phyloP scores from a whole-genome alignment of 2,113 vertebrate species.

The Eptesicus fuscus region DNA sequence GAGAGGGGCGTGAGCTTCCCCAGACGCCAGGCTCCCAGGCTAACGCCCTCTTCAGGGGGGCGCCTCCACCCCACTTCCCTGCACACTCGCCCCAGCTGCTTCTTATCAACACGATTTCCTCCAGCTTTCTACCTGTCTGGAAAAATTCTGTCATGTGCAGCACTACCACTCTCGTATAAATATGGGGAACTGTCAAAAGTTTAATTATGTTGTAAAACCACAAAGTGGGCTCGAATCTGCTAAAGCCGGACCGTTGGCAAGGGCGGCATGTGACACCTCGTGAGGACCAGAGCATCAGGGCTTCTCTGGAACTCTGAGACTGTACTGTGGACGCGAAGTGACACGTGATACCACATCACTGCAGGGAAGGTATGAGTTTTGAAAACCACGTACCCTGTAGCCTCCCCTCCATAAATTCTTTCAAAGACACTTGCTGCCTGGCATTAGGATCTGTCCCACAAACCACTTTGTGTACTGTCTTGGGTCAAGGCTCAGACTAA shows the following conservation, averaged over 20 bases:
- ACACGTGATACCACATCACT: rapidly evolving
- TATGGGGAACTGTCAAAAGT: slow-evolving; percentile 43
- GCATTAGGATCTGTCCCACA: not conserved
- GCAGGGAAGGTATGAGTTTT: not conserved
- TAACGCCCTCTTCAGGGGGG: not conserved
- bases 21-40: slow-evolving; percentile 17
- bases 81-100: slow-evolving; percentile 40
- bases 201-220: slow-evolving; percentile 43
- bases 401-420: not conserved
- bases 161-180: slow-evolving; percentile 53
- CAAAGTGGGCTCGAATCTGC: not conserved
- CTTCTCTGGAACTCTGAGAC: not conserved
- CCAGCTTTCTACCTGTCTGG: slow-evolving; percentile 41
- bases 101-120: slow-evolving; percentile 26
- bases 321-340: not conserved
- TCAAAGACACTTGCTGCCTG: not conserved
- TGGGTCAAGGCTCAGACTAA: not conserved
- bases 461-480: not conserved
- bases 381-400: not conserved
- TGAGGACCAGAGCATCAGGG: slow-evolving; percentile 5
- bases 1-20: not conserved
- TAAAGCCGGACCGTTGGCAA: not conserved
- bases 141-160: slow-evolving; percentile 43
- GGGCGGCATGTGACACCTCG: not conserved
- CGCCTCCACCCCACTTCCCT: not conserved